Base-by-base conservation (phyloP, 2,113 vertebrate genomes). In the Chiloscyllium plagiosum region DNA sequence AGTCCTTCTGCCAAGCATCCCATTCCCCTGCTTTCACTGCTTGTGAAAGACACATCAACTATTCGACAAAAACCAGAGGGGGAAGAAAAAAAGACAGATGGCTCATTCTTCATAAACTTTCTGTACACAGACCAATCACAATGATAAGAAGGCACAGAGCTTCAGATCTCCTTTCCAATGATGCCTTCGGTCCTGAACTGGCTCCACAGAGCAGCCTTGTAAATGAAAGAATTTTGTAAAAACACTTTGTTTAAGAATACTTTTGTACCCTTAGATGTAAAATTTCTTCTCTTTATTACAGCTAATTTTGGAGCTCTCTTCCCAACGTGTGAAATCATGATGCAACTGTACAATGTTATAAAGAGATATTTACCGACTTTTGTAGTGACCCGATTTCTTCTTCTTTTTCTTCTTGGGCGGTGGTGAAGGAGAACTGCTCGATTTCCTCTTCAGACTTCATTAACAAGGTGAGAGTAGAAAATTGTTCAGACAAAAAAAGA, bases 341-440 rank as follows among this genome's bases (percentile, higher is more conserved):
- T 93, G 61, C 66, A 66, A 7, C 42, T 83, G 20, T 42, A 19
- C 37, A 83, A 47, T 20, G 80, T 83, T 37, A 93, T 26, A 47
- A 42, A 17, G 47, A 76, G 94, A 76, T 26, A 98, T 98, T 98
- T 97, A 99, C 99, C 99, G 98, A 96, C 98, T 99, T 96, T 98
- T 98, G 96, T 98, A 97, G 96, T 98, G 98, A 50, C 98, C 97
- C 0, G 98, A 98, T 98, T 99, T 99, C 98, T 99, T 99, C 97
- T 99, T 99, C 98, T 99, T 99, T 96, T 98, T 98, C 97, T 99
- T 99, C 97, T 99, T 99, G 96, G 98, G 98, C 3, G 98, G 98
- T 83, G 99, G 99, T 56, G 99, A 99, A 66, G 97, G 97, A 83
- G 99, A 99, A 97, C 98, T 99, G 98, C 98, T 99, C 0, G 98